phyloP scores from a whole-genome alignment of 2,797 vertebrate species.

The Tadarida brasiliensis region DNA sequence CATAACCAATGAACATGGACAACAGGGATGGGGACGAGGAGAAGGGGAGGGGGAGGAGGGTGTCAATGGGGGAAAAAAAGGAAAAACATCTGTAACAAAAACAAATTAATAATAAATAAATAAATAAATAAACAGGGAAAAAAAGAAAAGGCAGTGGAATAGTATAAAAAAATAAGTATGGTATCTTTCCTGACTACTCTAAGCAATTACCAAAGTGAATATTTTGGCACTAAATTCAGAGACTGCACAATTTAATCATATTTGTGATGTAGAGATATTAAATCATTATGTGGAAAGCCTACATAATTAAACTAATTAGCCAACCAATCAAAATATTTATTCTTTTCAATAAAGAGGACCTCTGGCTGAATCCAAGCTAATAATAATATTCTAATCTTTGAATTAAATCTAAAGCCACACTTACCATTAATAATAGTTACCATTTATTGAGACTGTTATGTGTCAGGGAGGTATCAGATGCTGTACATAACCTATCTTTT shows the following conservation, averaged over 20 bases:
- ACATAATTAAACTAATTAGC: not conserved
- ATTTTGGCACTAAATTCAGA: not conserved
- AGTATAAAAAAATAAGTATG: not conserved
- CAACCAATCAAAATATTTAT: not conserved
- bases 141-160: not conserved
- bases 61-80: no score
- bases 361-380: not conserved
- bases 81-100: no score
- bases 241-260: not conserved
- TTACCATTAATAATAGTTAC: not conserved
- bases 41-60: no score
- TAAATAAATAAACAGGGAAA: no score
- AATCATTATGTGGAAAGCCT: not conserved
- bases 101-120: no score
- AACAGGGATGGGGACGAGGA: no score
- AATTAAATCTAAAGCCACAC: not conserved
- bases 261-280: not conserved
- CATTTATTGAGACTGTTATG: not conserved
- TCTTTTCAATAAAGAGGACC: not conserved
- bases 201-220: slow-evolving; percentile 1
- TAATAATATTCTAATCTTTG: slow-evolving; percentile 4
- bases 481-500: not conserved
- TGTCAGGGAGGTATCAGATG: not conserved
- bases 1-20: no score
- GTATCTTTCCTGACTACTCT: not conserved